phyloP scores from a whole-genome alignment of 2,797 vertebrate species.

The Megaceryle alcyon region DNA sequence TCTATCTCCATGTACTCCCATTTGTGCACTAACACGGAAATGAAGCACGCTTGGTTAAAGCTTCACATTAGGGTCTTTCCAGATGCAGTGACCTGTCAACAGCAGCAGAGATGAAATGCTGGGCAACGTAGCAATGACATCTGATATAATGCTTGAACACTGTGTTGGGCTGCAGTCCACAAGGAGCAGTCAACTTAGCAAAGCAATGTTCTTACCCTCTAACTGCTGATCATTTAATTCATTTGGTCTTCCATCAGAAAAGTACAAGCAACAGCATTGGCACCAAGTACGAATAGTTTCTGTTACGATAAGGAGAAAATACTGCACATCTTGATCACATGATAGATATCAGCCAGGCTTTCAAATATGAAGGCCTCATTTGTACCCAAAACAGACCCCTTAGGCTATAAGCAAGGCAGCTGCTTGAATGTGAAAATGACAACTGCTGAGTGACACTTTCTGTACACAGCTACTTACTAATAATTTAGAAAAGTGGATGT shows the following conservation, averaged over 20 bases:
- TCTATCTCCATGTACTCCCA: background rate
- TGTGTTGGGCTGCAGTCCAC: accelerated
- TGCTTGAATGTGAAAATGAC: background rate
- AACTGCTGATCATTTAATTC: background rate
- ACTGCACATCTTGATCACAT: background rate
- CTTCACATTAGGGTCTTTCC: accelerated
- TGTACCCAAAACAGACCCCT: background rate
- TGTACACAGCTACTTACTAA: constrained; percentile 44
- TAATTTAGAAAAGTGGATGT: constrained; percentile 61
- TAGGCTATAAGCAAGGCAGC: background rate
- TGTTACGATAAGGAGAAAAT: background rate
- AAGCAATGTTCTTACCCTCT: too few species aligned
- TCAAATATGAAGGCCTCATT: background rate
- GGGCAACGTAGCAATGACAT: background rate
- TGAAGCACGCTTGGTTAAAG: background rate
- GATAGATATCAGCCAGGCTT: background rate
- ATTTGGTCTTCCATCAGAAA: background rate
- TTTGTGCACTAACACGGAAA: background rate
- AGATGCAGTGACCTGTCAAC: background rate
- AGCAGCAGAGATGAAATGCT: background rate
- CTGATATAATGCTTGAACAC: background rate
- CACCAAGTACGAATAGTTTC: background rate
- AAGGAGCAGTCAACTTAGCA: background rate
- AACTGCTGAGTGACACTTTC: constrained; percentile 12
- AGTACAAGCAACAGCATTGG: background rate